phyloP scores from a whole-genome alignment of 2,888 invertebrate species.

The Scaptomyza flava region DNA sequence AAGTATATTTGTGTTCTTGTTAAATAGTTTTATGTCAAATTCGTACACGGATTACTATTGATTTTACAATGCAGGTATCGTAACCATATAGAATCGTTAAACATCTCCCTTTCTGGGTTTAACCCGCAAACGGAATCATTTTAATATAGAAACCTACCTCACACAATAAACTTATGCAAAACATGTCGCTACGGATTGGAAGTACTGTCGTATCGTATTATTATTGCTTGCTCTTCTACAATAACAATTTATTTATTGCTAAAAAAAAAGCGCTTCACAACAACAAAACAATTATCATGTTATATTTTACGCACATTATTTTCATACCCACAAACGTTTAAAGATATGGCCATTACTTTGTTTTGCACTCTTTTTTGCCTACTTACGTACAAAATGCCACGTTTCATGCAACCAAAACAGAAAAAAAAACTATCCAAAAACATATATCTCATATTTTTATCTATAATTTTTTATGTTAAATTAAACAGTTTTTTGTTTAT shows the following conservation, averaged over 20 bases:
- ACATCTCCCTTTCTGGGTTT: constrained; percentile 22
- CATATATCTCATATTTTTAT: neutral
- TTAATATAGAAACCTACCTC: constrained; percentile 40
- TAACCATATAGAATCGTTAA: constrained; percentile 27
- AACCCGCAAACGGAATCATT: constrained; percentile 28
- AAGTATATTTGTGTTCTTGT: neutral
- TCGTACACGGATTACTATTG: neutral
- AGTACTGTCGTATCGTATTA: constrained; percentile 28
- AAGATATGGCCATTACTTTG: no score
- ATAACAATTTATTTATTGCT: no score
- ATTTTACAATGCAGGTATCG: constrained; percentile 60
- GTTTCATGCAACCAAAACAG: constrained; percentile 15
- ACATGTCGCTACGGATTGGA: constrained; percentile 49
- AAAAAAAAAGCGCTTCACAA: no score
- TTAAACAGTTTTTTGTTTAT: constrained; percentile 28
- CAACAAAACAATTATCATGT: no score
- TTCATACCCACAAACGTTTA: no score
- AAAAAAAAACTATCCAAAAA: neutral
- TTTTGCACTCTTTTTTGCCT: no score
- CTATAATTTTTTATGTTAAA: constrained; percentile 37
- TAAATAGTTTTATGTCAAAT: neutral
- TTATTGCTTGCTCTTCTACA: constrained; percentile 18
- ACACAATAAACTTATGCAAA: constrained; percentile 60
- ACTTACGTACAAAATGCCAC: no score
- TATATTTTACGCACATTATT: no score